A percentile compares a stretch with the other conserved stretches of the same genome.
Evolutionary conservation across 1,140 invertebrate species (phyloP).

Genomic region (Anastrepha ludens): DNA sequence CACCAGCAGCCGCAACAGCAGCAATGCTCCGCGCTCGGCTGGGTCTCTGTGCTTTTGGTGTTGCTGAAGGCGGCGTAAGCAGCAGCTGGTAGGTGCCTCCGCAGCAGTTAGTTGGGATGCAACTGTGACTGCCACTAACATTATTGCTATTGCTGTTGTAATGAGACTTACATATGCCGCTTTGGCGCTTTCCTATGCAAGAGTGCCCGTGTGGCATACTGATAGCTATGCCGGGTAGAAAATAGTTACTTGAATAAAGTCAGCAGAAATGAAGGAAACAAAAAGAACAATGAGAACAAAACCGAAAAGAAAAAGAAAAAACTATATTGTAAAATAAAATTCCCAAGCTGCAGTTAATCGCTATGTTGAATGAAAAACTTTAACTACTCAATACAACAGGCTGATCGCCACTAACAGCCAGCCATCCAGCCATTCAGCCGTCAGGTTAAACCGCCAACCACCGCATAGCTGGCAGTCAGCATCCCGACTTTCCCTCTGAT

Average conservation of each 20-base stretch:
- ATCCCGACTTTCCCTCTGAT: neutral
- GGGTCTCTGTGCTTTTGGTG: neutral
- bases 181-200: neutral
- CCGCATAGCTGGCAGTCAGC: neutral
- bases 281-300: neutral
- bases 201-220: neutral
- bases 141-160: slow-evolving; percentile 2
- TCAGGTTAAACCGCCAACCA: neutral
- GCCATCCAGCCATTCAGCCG: neutral
- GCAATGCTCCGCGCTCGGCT: neutral
- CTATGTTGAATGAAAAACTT: slow-evolving; percentile 23
- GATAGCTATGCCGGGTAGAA: too few species aligned
- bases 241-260: neutral
- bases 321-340: neutral
- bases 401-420: neutral
- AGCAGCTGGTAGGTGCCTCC: neutral
- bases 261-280: neutral
- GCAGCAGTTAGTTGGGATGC: neutral
- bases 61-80: neutral
- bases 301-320: neutral
- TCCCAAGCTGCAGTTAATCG: slow-evolving; percentile 36
- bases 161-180: neutral
- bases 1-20: neutral
- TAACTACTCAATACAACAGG: neutral
- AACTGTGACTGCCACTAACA: neutral